Conservation (phyloP, 2,113 vertebrate species). For the Girardinichthys multiradiatus region DNA sequence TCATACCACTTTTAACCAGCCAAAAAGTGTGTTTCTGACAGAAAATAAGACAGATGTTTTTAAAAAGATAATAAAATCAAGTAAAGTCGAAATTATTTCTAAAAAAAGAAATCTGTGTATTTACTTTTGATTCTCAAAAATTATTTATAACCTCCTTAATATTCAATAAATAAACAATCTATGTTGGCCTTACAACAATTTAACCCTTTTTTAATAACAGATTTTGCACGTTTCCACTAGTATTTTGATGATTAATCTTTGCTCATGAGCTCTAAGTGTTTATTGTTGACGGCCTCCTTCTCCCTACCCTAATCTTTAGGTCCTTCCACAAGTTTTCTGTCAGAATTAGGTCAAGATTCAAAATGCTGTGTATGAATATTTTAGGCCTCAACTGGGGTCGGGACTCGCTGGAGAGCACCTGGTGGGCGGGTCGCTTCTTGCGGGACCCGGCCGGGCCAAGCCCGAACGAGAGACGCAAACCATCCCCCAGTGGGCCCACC, state of each 20-base stretch:
- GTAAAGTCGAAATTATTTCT: not conserved
- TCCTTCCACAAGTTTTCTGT: no score
- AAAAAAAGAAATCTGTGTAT: not conserved
- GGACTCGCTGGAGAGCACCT: no score
- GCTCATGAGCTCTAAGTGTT: not conserved
- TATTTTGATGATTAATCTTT: not conserved
- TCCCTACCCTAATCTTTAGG: not conserved
- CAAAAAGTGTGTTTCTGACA: not conserved
- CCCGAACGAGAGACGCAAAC: no score
- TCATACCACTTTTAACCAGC: not conserved
- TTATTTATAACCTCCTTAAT: not conserved
- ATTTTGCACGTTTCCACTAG: not conserved
- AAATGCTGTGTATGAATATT: no score
- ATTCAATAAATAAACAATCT: not conserved
- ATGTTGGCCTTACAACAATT: not conserved
- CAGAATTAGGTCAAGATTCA: not conserved
- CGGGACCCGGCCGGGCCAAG: no score
- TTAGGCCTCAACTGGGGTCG: no score
- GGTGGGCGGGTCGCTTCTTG: no score
- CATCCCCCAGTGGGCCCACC: no score
- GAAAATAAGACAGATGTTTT: not conserved
- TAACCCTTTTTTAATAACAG: not conserved
- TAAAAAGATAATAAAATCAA: not conserved
- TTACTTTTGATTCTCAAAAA: not conserved
- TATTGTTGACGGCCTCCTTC: not conserved